phyloP scores from a whole-genome alignment of 2,113 vertebrate species.

The Solenodon paradoxus region DNA sequence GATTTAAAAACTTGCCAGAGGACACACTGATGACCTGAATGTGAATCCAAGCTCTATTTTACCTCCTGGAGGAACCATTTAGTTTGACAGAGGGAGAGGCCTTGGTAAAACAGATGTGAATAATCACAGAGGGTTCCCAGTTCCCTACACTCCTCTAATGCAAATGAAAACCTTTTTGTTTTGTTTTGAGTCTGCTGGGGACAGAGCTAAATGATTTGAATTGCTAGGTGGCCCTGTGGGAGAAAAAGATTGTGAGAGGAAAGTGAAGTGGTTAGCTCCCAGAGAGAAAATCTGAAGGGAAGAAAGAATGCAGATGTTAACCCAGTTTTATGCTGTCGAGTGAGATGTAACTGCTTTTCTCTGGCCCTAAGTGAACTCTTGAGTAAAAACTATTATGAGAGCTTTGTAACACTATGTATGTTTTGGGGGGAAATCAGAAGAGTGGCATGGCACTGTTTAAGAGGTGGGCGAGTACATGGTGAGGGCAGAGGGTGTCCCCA shows the following conservation, averaged over 20 bases:
- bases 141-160: background rate
- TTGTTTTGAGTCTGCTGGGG: background rate
- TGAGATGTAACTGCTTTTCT: background rate
- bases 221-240: background rate
- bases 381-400: background rate
- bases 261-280: background rate
- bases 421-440: background rate
- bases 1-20: background rate
- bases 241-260: background rate
- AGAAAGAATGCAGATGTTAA: background rate
- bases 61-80: background rate
- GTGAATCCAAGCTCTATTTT: background rate
- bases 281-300: background rate
- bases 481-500: background rate
- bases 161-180: background rate
- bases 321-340: background rate
- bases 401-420: background rate
- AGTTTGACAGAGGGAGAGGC: background rate
- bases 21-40: background rate
- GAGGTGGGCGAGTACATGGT: background rate
- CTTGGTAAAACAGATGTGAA: rapidly evolving
- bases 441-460: background rate
- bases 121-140: background rate
- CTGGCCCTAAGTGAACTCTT: background rate
- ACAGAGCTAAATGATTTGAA: background rate